Evolutionary conservation across 2,113 vertebrate species (phyloP).

Genomic region (Halcyon malimbica): DNA sequence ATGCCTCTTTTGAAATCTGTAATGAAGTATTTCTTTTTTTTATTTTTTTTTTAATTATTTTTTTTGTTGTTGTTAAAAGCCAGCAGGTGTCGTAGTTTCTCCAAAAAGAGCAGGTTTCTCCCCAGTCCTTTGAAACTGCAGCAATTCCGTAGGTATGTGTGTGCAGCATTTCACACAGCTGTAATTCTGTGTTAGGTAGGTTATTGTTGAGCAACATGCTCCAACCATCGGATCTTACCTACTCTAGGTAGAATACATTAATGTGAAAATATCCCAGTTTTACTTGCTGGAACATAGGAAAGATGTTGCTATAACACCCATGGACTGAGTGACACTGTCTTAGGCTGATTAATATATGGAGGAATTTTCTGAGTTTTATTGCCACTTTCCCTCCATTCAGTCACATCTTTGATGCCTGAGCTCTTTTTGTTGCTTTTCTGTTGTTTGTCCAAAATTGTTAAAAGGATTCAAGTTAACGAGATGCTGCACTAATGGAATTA

Average conservation of each 20-base stretch:
- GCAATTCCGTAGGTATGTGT: not conserved
- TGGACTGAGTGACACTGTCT: not conserved
- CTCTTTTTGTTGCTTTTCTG: not conserved
- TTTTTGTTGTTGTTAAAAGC: not conserved
- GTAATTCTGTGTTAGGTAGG: not conserved
- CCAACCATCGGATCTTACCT: not conserved
- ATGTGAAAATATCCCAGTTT: not conserved
- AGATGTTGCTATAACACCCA: not conserved
- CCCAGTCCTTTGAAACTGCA: not conserved
- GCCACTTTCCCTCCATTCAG: not conserved
- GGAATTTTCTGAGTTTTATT: not conserved
- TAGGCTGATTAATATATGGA: not conserved
- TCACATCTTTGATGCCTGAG: not conserved
- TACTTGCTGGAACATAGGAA: not conserved
- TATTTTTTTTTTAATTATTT: too few relatives aligned
- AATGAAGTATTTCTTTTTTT: not conserved
- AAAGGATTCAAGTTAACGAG: not conserved
- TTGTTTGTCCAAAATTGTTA: not conserved
- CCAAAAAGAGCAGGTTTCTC: conserved; percentile 13
- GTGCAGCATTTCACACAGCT: not conserved
- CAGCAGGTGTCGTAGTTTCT: conserved; percentile 73
- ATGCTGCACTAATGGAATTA: not conserved
- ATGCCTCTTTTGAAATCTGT: not conserved
- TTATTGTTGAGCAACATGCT: not conserved
- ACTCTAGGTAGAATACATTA: not conserved